Conservation (phyloP, 2,888 invertebrate genomes). For the Nemoura dubitans region DNA sequence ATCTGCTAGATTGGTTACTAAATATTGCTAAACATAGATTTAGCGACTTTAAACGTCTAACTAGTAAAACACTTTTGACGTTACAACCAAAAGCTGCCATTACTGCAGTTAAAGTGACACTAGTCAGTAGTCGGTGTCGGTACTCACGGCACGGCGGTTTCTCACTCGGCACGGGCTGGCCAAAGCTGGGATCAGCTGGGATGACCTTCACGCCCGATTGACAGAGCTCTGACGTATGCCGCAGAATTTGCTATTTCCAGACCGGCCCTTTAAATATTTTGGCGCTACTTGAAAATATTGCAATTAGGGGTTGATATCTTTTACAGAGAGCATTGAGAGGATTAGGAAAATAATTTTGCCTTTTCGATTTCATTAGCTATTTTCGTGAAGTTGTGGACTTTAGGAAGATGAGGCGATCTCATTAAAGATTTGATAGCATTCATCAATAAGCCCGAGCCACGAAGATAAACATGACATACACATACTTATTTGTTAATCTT, state of each 20-base stretch:
- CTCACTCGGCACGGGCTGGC: background rate
- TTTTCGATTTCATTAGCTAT: too few relatives aligned
- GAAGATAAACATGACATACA: background rate
- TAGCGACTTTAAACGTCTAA: conserved; percentile 34
- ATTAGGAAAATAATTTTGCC: too few relatives aligned
- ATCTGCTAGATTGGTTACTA: conserved; percentile 32
- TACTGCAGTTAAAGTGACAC: conserved; percentile 23
- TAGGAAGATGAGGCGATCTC: background rate
- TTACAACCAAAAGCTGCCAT: conserved; percentile 41
- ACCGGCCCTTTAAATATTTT: background rate
- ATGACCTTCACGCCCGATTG: background rate
- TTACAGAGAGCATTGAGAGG: too few relatives aligned
- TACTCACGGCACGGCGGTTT: background rate
- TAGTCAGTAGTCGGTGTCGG: background rate
- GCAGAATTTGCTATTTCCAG: background rate
- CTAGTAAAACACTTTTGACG: conserved; percentile 33
- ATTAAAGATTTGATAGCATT: background rate
- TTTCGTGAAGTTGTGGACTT: too few relatives aligned
- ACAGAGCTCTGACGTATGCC: background rate
- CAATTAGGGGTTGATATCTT: background rate
- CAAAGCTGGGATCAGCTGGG: background rate
- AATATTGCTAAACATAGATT: conserved; percentile 41
- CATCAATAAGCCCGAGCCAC: background rate
- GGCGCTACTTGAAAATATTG: background rate
- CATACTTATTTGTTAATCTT: background rate